Evolutionary conservation across 1,140 invertebrate species (phyloP), one percentile per base, ranked within the genome.

Genomic region (Dryas iulia): DNA sequence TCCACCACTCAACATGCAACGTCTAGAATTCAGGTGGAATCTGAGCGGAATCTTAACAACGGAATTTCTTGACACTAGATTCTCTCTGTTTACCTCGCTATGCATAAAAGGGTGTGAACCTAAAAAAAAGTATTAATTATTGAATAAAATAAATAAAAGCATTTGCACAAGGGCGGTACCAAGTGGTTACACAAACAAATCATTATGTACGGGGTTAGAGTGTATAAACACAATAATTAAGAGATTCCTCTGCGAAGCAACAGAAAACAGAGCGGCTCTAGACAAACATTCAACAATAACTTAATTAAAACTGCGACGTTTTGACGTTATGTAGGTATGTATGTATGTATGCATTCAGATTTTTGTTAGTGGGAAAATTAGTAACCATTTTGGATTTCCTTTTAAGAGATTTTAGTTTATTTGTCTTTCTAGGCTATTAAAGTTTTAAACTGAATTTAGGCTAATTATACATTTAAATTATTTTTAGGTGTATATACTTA

Each of bases 271-370:
- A 11, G 30, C 30, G 59, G 35, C 31, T 47, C 33, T 24, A 59
- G 28, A 11, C 57, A 61, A 61, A 61, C 35, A 61, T 24, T 14
- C 59, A 61, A 61, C 59, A 52, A 61, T 61, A 61, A 61, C 35
- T 28, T 61, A 35, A 47, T 61, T 47, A 47, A 47, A 47, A 47
- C 39, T 47, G 39, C 39, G 39, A 47, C 39, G 39, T 18, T 47
- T 47, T 47, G 8, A 47, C 18, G 18, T 47, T 47, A 11, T n/a
- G n/a, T n/a, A n/a, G n/a, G n/a, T n/a, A n/a, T n/a, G n/a, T n/a
- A n/a, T n/a, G n/a, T n/a, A 47, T 47, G 21, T 21, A 47, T 47
- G 18, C 39, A 21, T 47, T 47, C 21, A 47, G 14, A 14, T 47
- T 47, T 47, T 18, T 47, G 21, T 47, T 47, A n/a, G 39, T 21